Base-by-base conservation (phyloP, 2,888 invertebrate genomes). In the Sinotaia quadrata region DNA sequence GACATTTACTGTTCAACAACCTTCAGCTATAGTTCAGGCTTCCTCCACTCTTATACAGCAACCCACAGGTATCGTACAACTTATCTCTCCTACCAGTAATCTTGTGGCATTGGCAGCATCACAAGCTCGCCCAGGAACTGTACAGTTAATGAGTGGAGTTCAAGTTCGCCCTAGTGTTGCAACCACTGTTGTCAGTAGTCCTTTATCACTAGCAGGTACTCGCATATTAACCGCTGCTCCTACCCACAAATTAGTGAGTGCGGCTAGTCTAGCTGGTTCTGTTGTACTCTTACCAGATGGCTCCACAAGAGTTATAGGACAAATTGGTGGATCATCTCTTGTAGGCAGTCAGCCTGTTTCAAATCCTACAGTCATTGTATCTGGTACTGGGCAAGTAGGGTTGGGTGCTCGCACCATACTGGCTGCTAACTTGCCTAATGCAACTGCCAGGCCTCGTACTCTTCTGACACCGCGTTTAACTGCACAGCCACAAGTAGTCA, bases 351-450 rank as follows among this genome's bases (percentile, higher is more conserved):
- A 41, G n/a, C 27, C 27, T 3, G 54, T 44, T 10, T 10, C 41
- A 37, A 63, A 61, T 57, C 67, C 69, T 34, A 57, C 62, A 1
- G 57, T 69, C n/a, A 33, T 70, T n/a, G 66, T 68, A 10, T 61
- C 75, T 15, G 63, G 67, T 12, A 61, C 71, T 18, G 15, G 57
- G 67, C 18, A 71, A 73, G 18, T 41, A 68, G 27, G 69, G 71
- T 18, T 72, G 62, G 54, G 72, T 62, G 49, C 75, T 72, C 18
- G 71, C 66, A 33, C 68, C 68, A 72, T 57, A 71, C 74, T 51
- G 75, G 73, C 74, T 29, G 72, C 67, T 10, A 67, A 67, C 33
- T 37, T 65, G 36, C 33, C 61, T 29, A 41, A 51, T 2, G 54
- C 57, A n/a, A 31, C 59, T 4, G 47, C 33, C 65, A 63, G 63